Base-by-base conservation (phyloP, 2,888 invertebrate species). In the Protodeltote pygarga region DNA sequence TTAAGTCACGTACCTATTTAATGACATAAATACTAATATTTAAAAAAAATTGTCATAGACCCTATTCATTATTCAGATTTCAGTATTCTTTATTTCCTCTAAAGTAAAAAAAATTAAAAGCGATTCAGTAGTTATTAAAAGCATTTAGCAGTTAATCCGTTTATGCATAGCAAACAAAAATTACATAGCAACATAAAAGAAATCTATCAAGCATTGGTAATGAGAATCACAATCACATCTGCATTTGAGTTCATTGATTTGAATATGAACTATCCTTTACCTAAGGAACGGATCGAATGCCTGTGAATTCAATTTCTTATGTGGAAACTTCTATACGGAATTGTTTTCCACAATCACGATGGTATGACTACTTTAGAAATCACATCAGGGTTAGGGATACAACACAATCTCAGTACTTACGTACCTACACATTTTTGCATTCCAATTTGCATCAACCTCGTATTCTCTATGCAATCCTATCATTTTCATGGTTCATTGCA, bases 391-490 rank as follows among this genome's bases (percentile, higher is more conserved):
- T 32, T 15, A 14, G 14, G 5, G 15, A 28, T 29, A 23, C 25
- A 37, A 37, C 33, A 11, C 5, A 53, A 31, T 21, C 11, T n/a
- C n/a, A n/a, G 20, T 52, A 28, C 42, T 51, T 34, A 42, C 47
- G 31, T 27, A 59, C 58, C 40, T 58, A 32, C 24, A 33, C 29
- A 23, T 13, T 8, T 39, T 50, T 21, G 0, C 3, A 5, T 8
- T 5, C 24, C 6, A 8, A 11, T 34, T 53, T 79, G 78, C 21
- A n/a, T n/a, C n/a, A n/a, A n/a, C n/a, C n/a, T n/a, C n/a, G n/a
- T n/a, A n/a, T n/a, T n/a, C n/a, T n/a, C n/a, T n/a, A n/a, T n/a
- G n/a, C n/a, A n/a, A n/a, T n/a, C n/a, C n/a, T n/a, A n/a, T n/a
- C n/a, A n/a, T n/a, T n/a, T n/a, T n/a, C n/a, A n/a, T n/a, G n/a